A percentile compares a stretch with the other conserved stretches of the same genome.
These are phyloP conservation scores for Chrysopilus asiliformis DNA, from an alignment of 2,888 invertebrate species.

Conservation along the genomic window DNA sequence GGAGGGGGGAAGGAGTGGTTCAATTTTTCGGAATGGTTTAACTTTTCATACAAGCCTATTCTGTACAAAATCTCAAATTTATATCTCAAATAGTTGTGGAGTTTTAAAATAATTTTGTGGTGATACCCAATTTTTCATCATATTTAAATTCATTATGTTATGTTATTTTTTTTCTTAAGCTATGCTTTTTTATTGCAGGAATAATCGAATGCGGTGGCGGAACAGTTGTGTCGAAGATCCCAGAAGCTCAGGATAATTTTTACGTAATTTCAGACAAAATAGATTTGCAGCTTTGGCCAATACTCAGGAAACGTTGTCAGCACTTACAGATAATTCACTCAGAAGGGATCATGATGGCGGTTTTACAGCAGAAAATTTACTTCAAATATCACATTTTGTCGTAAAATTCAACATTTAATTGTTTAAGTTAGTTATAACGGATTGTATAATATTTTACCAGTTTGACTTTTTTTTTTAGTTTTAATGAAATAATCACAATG, in stretches of 20 bases:
- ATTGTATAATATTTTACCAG: too few species aligned
- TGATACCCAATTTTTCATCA: too few species aligned
- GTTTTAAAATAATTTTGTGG: too few species aligned
- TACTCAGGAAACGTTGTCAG: slow-evolving; percentile 16
- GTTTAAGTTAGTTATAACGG: too few species aligned
- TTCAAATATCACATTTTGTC: slow-evolving; percentile 12
- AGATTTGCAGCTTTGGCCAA: slow-evolving; percentile 21
- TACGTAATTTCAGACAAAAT: slow-evolving; percentile 19
- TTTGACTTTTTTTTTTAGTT: too few species aligned
- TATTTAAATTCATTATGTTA: too few species aligned
- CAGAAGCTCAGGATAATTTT: slow-evolving; percentile 11
- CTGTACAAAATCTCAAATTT: too few species aligned
- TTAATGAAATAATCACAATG: too few species aligned
- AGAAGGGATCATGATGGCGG: slow-evolving; percentile 21
- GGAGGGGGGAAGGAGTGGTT: too few species aligned
- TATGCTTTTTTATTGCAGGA: slow-evolving; percentile 14
- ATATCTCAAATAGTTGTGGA: too few species aligned
- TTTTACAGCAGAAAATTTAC: slow-evolving; percentile 20
- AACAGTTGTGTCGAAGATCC: slow-evolving; percentile 13
- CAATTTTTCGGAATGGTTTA: too few species aligned
- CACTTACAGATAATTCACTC: slow-evolving; percentile 19
- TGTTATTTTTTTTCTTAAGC: neutral
- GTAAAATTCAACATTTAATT: neutral
- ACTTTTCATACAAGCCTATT: too few species aligned
- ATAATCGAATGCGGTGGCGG: slow-evolving; percentile 22